A percentile compares a stretch with the other conserved stretches of the same genome.
These are phyloP conservation scores for Stenodema calcarata DNA, from an alignment of 2,888 invertebrate species.

Conservation along the genomic window DNA sequence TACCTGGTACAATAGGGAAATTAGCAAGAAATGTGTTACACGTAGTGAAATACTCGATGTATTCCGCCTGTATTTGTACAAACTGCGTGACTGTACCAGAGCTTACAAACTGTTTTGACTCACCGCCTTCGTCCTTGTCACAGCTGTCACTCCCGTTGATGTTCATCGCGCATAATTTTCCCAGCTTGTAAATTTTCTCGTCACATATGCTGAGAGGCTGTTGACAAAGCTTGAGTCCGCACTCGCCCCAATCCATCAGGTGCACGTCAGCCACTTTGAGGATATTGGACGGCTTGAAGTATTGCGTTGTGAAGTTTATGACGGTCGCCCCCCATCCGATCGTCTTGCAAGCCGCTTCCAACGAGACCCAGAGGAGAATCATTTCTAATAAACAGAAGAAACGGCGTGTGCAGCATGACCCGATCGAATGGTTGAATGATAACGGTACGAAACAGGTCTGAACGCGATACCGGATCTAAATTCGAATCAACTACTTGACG, in stretches of 20 bases:
- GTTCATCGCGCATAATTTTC: slow-evolving; percentile 7
- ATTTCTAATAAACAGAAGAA: neutral
- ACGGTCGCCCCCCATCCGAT: slow-evolving; percentile 5
- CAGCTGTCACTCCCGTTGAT: slow-evolving; percentile 32
- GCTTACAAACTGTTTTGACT: neutral
- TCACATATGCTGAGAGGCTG: slow-evolving; percentile 1
- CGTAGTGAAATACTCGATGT: too few species aligned
- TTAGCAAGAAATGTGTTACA: too few species aligned
- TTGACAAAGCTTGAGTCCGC: neutral
- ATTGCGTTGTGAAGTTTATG: neutral
- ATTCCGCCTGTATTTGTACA: too few species aligned
- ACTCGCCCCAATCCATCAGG: slow-evolving; percentile 12
- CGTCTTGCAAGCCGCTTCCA: neutral
- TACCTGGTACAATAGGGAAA: too few species aligned
- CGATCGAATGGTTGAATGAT: too few species aligned
- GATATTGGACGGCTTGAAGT: neutral
- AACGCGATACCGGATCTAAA: too few species aligned
- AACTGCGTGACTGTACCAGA: too few species aligned
- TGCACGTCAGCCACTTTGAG: slow-evolving; percentile 6
- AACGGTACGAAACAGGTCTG: too few species aligned
- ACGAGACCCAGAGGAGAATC: slow-evolving; percentile 5
- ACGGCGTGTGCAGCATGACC: too few species aligned
- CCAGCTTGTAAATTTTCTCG: slow-evolving; percentile 3
- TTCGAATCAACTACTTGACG: too few species aligned
- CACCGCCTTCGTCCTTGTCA: slow-evolving; percentile 33